Evolutionary conservation across 37 sponge, comb jelly and placozoan species (phyloP).

Genomic region (Hexactinellida sp.): DNA sequence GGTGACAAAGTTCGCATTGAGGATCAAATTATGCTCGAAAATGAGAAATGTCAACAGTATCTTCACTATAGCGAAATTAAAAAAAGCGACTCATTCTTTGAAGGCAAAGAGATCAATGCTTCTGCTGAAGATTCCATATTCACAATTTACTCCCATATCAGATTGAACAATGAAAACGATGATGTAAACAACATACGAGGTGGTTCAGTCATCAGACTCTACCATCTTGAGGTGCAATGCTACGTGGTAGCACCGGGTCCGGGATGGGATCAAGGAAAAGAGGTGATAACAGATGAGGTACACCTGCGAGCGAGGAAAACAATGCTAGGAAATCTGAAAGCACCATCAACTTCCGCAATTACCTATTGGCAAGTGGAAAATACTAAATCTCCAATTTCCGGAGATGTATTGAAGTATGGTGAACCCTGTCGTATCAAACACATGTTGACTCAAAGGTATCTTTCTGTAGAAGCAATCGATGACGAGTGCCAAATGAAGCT

Average conservation of each 20-base stretch:
- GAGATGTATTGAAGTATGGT: slow-evolving; percentile 38
- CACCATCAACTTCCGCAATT: slow-evolving; percentile 49
- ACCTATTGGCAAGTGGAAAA: slow-evolving; percentile 64
- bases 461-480: slow-evolving; percentile 14
- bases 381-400: slow-evolving; percentile 27
- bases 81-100: neutral
- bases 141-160: slow-evolving; percentile 35
- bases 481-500: neutral
- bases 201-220: slow-evolving; percentile 31
- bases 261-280: neutral
- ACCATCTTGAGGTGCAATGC: slow-evolving; percentile 46
- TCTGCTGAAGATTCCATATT: slow-evolving; percentile 44
- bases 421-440: slow-evolving; percentile 52
- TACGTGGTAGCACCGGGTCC: slow-evolving; percentile 53
- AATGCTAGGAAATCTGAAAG: neutral
- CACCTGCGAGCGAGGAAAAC: slow-evolving; percentile 22
- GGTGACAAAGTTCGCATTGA: slow-evolving; percentile 30
- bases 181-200: neutral
- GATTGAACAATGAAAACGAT: neutral
- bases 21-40: slow-evolving; percentile 47
- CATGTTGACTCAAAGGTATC: slow-evolving; percentile 46
- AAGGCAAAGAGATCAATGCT: slow-evolving; percentile 52
- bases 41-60: slow-evolving; percentile 38
- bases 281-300: slow-evolving; percentile 15
- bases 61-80: slow-evolving; percentile 28